A percentile compares a stretch with the other conserved stretches of the same genome.
Conservation (phyloP, 2,113 vertebrate species). For the Neotoma lepida region DNA sequence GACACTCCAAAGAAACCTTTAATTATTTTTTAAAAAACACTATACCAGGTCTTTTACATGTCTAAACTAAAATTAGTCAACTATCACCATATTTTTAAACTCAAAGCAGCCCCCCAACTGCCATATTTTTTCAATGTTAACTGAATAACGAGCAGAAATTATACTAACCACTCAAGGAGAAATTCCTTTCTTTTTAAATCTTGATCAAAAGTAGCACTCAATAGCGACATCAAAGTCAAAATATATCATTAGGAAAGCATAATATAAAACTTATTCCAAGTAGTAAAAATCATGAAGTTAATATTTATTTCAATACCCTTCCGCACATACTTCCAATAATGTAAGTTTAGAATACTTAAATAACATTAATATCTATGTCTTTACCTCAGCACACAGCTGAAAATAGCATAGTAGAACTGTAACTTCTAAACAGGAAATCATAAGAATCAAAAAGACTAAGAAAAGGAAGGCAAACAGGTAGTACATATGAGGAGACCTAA, state of each 20-base stretch:
- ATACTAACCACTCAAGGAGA: slow-evolving; percentile 60
- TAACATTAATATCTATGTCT: slow-evolving; percentile 2
- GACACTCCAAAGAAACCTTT: slow-evolving; percentile 35
- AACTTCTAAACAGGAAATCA: slow-evolving; percentile 94
- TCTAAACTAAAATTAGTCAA: slow-evolving; percentile 42
- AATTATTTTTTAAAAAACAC: slow-evolving; percentile 27
- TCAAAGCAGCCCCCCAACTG: slow-evolving; percentile 3
- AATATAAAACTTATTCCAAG: slow-evolving; percentile 44
- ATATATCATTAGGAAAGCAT: slow-evolving; percentile 62
- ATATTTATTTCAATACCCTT: slow-evolving; percentile 20
- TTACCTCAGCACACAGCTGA: slow-evolving; percentile 94
- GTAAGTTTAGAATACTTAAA: not conserved
- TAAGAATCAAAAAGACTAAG: slow-evolving; percentile 93
- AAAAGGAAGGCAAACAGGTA: slow-evolving; percentile 96
- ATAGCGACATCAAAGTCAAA: slow-evolving; percentile 60
- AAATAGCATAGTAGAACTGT: slow-evolving; percentile 95
- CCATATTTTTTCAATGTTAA: slow-evolving; percentile 55
- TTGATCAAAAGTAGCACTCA: slow-evolving; percentile 38
- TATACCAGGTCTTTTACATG: slow-evolving; percentile 27
- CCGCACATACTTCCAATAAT: slow-evolving; percentile 32
- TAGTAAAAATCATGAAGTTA: slow-evolving; percentile 49
- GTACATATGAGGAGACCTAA: slow-evolving; percentile 96
- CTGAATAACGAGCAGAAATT: slow-evolving; percentile 56
- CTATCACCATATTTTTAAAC: not conserved
- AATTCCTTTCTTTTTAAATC: slow-evolving; percentile 59